phyloP scores from a whole-genome alignment of 2,113 vertebrate genomes.

The Microcebus jonahi region DNA sequence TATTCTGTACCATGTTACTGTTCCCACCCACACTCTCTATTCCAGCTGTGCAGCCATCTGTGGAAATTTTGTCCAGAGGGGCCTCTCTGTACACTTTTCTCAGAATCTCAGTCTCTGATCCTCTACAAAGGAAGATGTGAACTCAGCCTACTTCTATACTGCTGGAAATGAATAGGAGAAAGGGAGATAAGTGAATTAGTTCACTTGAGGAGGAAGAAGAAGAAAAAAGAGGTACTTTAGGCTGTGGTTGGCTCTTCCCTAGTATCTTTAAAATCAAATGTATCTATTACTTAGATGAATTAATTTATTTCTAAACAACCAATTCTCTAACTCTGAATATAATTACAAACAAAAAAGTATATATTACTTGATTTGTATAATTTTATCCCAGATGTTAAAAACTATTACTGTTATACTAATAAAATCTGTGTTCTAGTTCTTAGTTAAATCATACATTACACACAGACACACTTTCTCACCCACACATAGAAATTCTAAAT shows the following conservation, averaged over 20 bases:
- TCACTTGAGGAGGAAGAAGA: neutral
- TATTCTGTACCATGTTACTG: neutral
- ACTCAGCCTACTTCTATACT: neutral
- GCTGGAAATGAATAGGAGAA: neutral
- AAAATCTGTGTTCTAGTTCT: neutral
- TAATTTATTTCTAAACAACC: neutral
- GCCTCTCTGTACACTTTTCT: neutral
- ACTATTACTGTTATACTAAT: neutral
- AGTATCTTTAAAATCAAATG: neutral
- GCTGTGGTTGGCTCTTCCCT: neutral
- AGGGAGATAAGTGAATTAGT: neutral
- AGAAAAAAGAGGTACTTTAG: neutral
- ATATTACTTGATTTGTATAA: neutral
- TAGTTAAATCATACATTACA: neutral
- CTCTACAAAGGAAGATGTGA: neutral
- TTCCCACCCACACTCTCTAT: neutral
- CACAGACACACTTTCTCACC: too few relatives aligned
- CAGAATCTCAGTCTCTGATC: neutral
- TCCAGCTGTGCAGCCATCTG: conserved; percentile 12
- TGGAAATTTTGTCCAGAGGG: neutral
- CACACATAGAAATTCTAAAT: neutral
- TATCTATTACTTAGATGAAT: neutral
- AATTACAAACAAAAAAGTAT: neutral
- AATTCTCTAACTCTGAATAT: neutral
- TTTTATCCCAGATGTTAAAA: neutral